Base-by-base conservation (phyloP, 2,113 vertebrate genomes). In the Cebidichthys violaceus region DNA sequence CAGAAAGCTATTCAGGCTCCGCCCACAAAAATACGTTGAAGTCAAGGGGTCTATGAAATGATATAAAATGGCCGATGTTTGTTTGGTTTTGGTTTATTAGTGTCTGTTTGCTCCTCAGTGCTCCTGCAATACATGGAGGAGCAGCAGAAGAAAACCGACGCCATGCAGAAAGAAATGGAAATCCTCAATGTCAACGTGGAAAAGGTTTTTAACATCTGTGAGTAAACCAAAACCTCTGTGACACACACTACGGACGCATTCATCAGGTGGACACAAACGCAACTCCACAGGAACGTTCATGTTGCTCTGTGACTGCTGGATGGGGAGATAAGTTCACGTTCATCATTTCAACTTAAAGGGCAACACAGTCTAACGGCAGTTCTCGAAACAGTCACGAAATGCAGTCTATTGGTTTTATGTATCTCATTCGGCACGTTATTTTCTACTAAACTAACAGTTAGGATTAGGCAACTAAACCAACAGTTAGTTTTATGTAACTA, bases 61-160 rank as follows among this genome's bases (percentile, higher is more conserved):
- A 35, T 24, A 59, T 27, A 54, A 50, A 17, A 18, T 47, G 45
- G 6, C 22, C n/a, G n/a, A n/a, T n/a, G n/a, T n/a, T n/a, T n/a
- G n/a, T 4, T n/a, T 60, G 5, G 4, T n/a, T 69, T 60, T 45
- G 29, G 9, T 15, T 82, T 1, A 54, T 69, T 22, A 0, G 14
- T 54, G 24, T 80, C 45, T 70, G 29, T 41, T 73, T 52, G 70
- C 29, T 80, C 50, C 73, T 61, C 80, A 92, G 92, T 75, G 54
- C 70, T 93, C 1, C 17, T 54, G 33, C 67, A 84, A 0, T 29
- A 85, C 15, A 29, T 85, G 57, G n/a, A 52, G 43, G 15, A 2
- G 1, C 82, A 86, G 70, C 3, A 70, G 24, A 73, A 88, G 60
- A 70, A 84, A 37, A 35, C 37, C 2, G 67, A 86, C 0, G 27